These are phyloP conservation scores for Hydrolagus colliei DNA, from an alignment of 2,797 vertebrate species.

Conservation along the genomic window DNA sequence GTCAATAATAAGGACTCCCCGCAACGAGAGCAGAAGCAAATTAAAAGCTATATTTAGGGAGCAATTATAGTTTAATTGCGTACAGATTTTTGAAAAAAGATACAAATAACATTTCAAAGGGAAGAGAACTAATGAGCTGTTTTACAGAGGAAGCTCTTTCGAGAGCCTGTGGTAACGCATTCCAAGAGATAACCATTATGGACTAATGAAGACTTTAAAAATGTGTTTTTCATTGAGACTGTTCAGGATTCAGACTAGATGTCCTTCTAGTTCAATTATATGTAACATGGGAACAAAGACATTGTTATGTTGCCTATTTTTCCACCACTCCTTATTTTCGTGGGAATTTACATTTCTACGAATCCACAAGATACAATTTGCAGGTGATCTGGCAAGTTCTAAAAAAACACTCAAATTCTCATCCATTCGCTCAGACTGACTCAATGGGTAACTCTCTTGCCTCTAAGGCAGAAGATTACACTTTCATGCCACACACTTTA, in stretches of 20 bases:
- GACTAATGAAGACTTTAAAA: constrained; percentile 20
- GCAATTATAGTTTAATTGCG: background rate
- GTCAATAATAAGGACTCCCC: background rate
- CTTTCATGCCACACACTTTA: too few species aligned
- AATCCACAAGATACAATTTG: too few species aligned
- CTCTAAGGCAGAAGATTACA: too few species aligned
- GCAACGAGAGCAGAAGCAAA: constrained; percentile 2
- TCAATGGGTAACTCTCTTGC: too few species aligned
- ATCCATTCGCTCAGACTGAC: too few species aligned
- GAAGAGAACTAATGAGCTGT: constrained; percentile 27
- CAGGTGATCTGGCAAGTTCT: too few species aligned
- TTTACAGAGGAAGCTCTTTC: constrained; percentile 25
- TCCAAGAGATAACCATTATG: constrained; percentile 30
- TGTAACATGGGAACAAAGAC: too few species aligned
- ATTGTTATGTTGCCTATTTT: too few species aligned
- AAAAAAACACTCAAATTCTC: too few species aligned
- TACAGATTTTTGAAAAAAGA: background rate
- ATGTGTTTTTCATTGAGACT: constrained; percentile 23
- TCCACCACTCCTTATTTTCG: too few species aligned
- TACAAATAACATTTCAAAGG: constrained; percentile 26
- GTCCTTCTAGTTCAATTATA: background rate
- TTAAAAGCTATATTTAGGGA: background rate
- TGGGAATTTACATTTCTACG: too few species aligned
- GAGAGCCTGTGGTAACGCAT: constrained; percentile 14
- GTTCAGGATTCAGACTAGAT: constrained; percentile 12